Percentiles rank a stretch among this genome's conserved stretches.
phyloP scores from a whole-genome alignment of 53 echinoderm and acorn worm genomes.

The Zoroaster sp. region DNA sequence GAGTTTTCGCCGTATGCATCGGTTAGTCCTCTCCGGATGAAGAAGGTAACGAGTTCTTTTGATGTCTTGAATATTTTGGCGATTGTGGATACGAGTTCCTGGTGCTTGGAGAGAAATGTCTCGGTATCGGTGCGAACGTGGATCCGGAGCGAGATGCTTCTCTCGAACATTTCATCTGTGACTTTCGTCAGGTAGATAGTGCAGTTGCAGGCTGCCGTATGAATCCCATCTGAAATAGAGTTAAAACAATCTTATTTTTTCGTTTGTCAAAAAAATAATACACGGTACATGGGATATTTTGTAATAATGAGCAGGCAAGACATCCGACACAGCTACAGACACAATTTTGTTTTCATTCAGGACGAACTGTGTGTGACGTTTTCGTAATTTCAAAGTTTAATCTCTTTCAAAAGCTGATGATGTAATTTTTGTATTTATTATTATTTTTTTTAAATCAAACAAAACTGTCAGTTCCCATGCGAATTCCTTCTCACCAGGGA shows the following conservation, averaged over 20 bases:
- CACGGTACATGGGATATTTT: not conserved
- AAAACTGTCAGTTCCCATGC: too few species aligned
- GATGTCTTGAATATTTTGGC: not conserved
- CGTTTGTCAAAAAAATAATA: not conserved
- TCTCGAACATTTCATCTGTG: not conserved
- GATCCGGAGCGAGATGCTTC: not conserved
- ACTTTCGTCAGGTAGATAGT: not conserved
- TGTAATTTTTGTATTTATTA: too few species aligned
- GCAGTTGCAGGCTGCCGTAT: not conserved
- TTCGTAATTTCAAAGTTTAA: too few species aligned
- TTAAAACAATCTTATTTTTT: too few species aligned
- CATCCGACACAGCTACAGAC: too few species aligned
- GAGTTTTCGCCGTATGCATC: not conserved
- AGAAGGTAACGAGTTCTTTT: not conserved
- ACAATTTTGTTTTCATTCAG: too few species aligned
- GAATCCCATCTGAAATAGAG: slow-evolving; percentile 15
- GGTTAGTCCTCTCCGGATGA: not conserved
- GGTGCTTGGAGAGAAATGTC: not conserved
- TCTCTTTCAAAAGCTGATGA: too few species aligned
- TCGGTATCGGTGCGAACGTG: not conserved
- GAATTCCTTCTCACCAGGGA: too few species aligned
- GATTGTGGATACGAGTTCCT: not conserved
- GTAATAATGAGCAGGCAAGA: too few species aligned
- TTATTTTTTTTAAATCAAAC: too few species aligned
- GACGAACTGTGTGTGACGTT: too few species aligned